Percentiles rank a stretch among this genome's conserved stretches.
These are phyloP conservation scores for Philereme vetulata DNA, from an alignment of 2,888 invertebrate genomes.

Conservation along the genomic window DNA sequence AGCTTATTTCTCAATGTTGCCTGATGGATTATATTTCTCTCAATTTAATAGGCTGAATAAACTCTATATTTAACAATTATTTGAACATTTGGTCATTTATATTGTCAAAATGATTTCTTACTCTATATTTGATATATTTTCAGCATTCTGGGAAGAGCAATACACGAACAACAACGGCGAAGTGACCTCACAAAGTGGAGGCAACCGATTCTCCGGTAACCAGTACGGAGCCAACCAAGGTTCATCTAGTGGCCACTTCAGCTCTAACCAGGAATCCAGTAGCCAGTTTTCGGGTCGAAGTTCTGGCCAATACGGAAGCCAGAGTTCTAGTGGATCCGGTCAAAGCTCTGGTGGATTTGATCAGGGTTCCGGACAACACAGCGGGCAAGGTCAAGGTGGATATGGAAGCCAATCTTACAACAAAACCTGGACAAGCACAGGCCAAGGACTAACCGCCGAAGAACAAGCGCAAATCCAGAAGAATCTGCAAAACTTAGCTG, in stretches of 20 bases:
- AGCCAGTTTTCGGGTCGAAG: conserved; percentile 24
- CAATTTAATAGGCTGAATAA: too few species aligned
- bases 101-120: too few species aligned
- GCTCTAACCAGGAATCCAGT: conserved; percentile 37
- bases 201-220: conserved; percentile 27
- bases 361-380: conserved; percentile 26
- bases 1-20: too few species aligned
- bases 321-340: conserved; percentile 22
- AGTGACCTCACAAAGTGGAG: conserved; percentile 36
- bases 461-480: conserved; percentile 63
- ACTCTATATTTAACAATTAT: too few species aligned
- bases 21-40: too few species aligned
- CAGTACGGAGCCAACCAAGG: conserved; percentile 23
- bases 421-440: conserved; percentile 55
- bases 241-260: conserved; percentile 25
- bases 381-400: conserved; percentile 29
- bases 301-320: conserved; percentile 11
- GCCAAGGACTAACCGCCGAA: conserved; percentile 57
- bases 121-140: conserved; percentile 8
- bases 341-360: conserved; percentile 10
- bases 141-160: conserved; percentile 46
- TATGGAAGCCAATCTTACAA: conserved; percentile 52
- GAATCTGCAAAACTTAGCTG: conserved; percentile 52
- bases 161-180: conserved; percentile 39
- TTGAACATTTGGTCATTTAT: too few species aligned